phyloP scores from a whole-genome alignment of 1,140 invertebrate species.

The Caenorhabditis brenneri region DNA sequence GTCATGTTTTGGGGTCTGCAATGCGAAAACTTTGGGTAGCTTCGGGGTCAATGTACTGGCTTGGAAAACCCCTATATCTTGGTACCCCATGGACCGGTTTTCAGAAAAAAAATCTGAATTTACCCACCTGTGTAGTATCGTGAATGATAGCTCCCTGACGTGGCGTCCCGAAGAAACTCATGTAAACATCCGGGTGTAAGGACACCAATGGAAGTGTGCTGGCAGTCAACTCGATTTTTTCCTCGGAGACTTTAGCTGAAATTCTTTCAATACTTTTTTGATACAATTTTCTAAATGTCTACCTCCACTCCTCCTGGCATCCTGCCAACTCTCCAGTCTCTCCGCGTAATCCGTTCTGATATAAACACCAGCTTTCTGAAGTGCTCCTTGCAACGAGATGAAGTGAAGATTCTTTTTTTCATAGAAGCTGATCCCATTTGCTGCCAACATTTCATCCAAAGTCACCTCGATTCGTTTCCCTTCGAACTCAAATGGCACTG shows the following conservation, averaged over 20 bases:
- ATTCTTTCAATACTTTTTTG: too few species aligned
- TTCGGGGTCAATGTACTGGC: too few species aligned
- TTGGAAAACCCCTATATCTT: too few species aligned
- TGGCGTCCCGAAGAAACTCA: neutral
- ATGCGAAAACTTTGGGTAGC: too few species aligned
- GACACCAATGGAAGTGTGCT: neutral
- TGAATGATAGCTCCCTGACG: neutral
- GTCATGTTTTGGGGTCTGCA: too few species aligned
- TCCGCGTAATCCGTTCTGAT: neutral
- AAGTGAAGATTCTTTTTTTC: neutral
- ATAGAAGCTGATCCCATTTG: neutral
- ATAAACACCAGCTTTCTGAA: neutral
- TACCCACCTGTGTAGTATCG: neutral
- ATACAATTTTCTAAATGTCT: neutral
- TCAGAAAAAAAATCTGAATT: too few species aligned
- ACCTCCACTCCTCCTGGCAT: too few species aligned
- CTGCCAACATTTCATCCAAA: neutral
- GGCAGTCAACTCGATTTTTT: neutral
- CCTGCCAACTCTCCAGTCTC: neutral
- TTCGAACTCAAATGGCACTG: neutral
- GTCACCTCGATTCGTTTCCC: neutral
- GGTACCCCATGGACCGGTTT: too few species aligned
- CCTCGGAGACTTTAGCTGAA: too few species aligned
- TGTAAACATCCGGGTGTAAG: neutral
- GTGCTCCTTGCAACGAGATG: neutral